These are phyloP conservation scores for Oscheius sp. DNA, from an alignment of 2,888 invertebrate genomes.

Conservation along the genomic window DNA sequence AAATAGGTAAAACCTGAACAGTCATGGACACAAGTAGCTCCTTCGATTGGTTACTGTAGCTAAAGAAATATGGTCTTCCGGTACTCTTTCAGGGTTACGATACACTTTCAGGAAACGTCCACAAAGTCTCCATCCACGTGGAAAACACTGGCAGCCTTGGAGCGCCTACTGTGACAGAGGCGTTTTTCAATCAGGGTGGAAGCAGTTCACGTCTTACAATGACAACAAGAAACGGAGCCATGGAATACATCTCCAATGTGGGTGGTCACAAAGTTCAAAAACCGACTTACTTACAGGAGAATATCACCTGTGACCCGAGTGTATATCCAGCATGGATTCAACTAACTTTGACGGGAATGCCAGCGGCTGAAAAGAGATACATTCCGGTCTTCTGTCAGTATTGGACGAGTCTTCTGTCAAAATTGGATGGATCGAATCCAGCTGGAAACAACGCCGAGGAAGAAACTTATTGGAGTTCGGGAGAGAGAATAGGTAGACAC, in stretches of 20 bases:
- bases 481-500: neutral
- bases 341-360: neutral
- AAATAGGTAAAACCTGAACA: too few species aligned
- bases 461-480: neutral
- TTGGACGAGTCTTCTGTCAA: neutral
- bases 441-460: neutral
- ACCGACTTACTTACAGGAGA: neutral
- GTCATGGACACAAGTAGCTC: too few species aligned
- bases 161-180: neutral
- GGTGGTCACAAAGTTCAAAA: neutral
- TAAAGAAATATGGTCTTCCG: too few species aligned
- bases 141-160: neutral
- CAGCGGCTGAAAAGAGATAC: neutral
- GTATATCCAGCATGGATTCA: neutral
- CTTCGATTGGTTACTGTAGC: too few species aligned
- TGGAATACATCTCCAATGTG: conserved; percentile 20
- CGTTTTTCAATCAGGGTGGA: neutral
- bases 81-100: too few species aligned
- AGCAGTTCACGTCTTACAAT: neutral
- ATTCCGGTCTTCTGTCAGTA: conserved; percentile 3
- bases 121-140: conserved; percentile 6
- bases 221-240: neutral
- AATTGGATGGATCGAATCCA: neutral
- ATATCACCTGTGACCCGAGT: neutral
- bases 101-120: neutral